Evolutionary conservation across 2,888 invertebrate genomes (phyloP).

Genomic region (Omphaloscelis lunosa): DNA sequence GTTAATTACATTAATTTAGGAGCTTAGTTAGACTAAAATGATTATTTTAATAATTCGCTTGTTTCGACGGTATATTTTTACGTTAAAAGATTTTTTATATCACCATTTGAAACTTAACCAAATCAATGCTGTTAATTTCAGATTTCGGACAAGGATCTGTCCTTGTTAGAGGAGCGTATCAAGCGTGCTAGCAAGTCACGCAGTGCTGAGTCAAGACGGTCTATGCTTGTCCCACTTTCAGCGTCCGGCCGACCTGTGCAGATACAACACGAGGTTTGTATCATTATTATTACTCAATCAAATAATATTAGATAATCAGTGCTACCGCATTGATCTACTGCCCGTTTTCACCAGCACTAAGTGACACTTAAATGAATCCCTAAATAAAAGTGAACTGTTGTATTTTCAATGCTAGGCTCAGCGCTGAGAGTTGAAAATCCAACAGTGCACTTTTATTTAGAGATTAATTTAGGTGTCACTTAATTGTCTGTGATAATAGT

Average conservation of each 20-base stretch:
- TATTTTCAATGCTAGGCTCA: too few species aligned
- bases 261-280: constrained; percentile 76
- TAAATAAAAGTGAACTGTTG: too few species aligned
- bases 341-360: too few species aligned
- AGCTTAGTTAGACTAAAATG: background rate
- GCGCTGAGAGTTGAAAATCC: too few species aligned
- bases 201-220: constrained; percentile 88
- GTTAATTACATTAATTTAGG: too few species aligned
- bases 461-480: too few species aligned
- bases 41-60: background rate
- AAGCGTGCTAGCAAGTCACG: constrained; percentile 95
- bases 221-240: constrained; percentile 86
- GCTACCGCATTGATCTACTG: background rate
- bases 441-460: too few species aligned
- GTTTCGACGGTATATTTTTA: background rate
- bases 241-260: constrained; percentile 83
- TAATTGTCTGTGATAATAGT: too few species aligned
- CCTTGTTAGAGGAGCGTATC: constrained; percentile 98
- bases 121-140: constrained; percentile 74
- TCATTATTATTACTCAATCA: background rate
- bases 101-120: background rate
- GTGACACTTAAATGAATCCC: too few species aligned
- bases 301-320: background rate
- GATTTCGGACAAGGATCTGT: constrained; percentile 98
- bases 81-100: background rate